Evolutionary conservation across 2,888 invertebrate species (phyloP), one percentile per base, ranked within the genome.

Genomic region (Cheilosia impressa): DNA sequence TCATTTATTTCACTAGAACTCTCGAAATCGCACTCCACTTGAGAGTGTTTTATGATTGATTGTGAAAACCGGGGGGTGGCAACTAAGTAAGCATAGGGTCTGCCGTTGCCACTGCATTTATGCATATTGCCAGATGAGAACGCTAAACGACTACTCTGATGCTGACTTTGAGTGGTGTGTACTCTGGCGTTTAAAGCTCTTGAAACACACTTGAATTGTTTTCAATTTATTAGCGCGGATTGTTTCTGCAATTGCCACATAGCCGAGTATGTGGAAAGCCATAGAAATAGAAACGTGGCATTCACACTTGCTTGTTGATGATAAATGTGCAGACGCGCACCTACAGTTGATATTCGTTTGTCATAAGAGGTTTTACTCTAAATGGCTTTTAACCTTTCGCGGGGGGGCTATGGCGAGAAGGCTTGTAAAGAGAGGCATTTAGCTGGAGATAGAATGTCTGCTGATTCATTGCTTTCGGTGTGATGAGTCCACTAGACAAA

Each of bases 121-220:
- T 13, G 38, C 13, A 38, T 13, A 38, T 38, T 38, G 38, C 38
- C 13, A 38, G 38, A 38, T 38, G 38, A 13, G 45, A 47, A 17
- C 45, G 17, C 15, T 15, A 17, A 15, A 17, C 45, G 17, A 45
- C 15, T n/a, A 17, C 17, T 43, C 50, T 43, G 45, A 15, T 62
- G 43, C 22, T 77, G 53, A 62, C 66, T 72, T 58, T 79, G 53
- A 73, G 45, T 75, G 9, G 68, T 75, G 75, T 75, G 34, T 57
- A 13, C 13, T 62, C 62, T 68, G 62, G 68, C 75, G 68, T 80
- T 80, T 80, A 31, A 66, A 19, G 38, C 38, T 62, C 38, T 38
- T 38, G 13, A 75, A 73, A 53, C 60, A 68, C 75, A 68, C 75
- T 75, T 68, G 80, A 80, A 75, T 80, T 68, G 68, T 80, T 80